A percentile compares a stretch with the other conserved stretches of the same genome.
Conservation (phyloP, 2,888 invertebrate species). For the Hydroisotoma schaefferi region DNA sequence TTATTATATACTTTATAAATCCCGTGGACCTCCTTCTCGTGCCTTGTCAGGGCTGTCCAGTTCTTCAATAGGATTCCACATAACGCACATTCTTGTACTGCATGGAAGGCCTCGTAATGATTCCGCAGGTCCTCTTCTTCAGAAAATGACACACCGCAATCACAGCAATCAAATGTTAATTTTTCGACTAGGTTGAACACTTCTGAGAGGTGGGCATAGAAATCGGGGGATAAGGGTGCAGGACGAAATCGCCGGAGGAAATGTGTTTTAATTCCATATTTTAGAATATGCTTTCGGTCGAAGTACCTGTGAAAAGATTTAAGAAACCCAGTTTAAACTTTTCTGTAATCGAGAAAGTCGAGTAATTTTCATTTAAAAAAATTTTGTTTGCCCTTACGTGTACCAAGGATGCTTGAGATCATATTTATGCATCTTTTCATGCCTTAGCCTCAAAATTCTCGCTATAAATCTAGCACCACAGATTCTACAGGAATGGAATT, state of each 20-base stretch:
- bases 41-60: slow-evolving; percentile 16
- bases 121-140: slow-evolving; percentile 31
- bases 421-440: slow-evolving; percentile 44
- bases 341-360: slow-evolving; percentile 12
- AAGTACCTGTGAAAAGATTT: slow-evolving; percentile 12
- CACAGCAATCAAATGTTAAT: slow-evolving; percentile 35
- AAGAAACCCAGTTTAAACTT: slow-evolving; percentile 15
- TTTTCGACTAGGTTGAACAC: slow-evolving; percentile 21
- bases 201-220: slow-evolving; percentile 23
- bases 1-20: slow-evolving; percentile 17
- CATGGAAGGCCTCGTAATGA: slow-evolving; percentile 37
- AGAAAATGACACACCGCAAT: slow-evolving; percentile 29
- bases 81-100: slow-evolving; percentile 33
- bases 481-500: slow-evolving; percentile 39
- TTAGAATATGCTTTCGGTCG: not conserved
- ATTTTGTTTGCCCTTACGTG: not conserved
- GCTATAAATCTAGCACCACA: slow-evolving; percentile 43
- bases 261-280: slow-evolving; percentile 31
- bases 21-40: slow-evolving; percentile 34
- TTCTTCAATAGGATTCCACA: slow-evolving; percentile 32
- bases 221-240: slow-evolving; percentile 34
- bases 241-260: slow-evolving; percentile 39
- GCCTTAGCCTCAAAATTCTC: slow-evolving; percentile 39
- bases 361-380: not conserved
- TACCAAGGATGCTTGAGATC: slow-evolving; percentile 31